Conservation (phyloP, 1,140 invertebrate species). For the Zaprionus taronus region DNA sequence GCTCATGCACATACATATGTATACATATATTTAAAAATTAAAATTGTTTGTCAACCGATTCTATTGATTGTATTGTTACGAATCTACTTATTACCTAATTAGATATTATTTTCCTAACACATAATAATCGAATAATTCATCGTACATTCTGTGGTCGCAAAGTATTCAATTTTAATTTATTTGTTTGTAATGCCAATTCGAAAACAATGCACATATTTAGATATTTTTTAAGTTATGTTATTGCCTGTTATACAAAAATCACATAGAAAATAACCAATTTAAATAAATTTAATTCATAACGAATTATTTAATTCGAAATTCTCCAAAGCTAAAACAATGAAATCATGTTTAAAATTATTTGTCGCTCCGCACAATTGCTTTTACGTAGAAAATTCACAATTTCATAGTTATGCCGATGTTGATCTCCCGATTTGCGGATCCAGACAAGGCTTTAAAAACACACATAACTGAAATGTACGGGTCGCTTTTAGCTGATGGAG, state of each 20-base stretch:
- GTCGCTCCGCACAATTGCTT: conserved; percentile 31
- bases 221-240: conserved; percentile 52
- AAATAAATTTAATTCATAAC: conserved; percentile 36
- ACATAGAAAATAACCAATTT: conserved; percentile 20
- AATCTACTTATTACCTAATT: conserved; percentile 60
- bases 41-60: conserved; percentile 47
- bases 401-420: conserved; percentile 18
- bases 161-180: conserved; percentile 38
- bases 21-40: conserved; percentile 49
- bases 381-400: conserved; percentile 19
- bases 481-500: neutral
- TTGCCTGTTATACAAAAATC: conserved; percentile 38
- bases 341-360: conserved; percentile 26
- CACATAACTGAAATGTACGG: conserved; percentile 5
- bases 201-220: conserved; percentile 26
- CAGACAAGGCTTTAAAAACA: conserved; percentile 20
- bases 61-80: conserved; percentile 51
- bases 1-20: conserved; percentile 52
- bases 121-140: conserved; percentile 37
- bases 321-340: conserved; percentile 33
- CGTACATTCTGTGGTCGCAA: conserved; percentile 32
- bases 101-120: conserved; percentile 37
- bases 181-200: conserved; percentile 23
- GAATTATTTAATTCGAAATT: conserved; percentile 24
- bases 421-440: conserved; percentile 10